These are phyloP conservation scores for Crossocerus cetratus DNA, from an alignment of 2,888 invertebrate genomes.

Conservation along the genomic window DNA sequence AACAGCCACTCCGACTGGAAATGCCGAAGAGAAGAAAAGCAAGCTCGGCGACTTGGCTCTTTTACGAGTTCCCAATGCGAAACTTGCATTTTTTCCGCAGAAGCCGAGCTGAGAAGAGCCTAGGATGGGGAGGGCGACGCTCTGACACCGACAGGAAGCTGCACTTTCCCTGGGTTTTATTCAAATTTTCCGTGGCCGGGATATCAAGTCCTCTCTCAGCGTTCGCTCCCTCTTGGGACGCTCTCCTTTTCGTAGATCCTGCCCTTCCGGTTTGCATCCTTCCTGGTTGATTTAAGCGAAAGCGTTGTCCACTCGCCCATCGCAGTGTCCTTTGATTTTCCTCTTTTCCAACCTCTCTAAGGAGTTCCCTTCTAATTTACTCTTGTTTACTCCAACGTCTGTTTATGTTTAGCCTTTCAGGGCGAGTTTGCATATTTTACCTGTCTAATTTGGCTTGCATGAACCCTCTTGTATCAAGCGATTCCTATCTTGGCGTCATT, in stretches of 20 bases:
- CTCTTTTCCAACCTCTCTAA: too few species aligned
- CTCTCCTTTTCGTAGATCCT: constrained; percentile 9
- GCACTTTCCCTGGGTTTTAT: constrained; percentile 40
- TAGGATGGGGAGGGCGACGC: constrained; percentile 3
- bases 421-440: too few species aligned
- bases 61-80: constrained; percentile 50
- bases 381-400: too few species aligned
- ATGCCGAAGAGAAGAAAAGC: constrained; percentile 33
- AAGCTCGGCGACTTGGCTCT: constrained; percentile 24
- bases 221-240: constrained; percentile 9
- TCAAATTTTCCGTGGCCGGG: constrained; percentile 47
- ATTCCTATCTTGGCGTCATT: too few species aligned
- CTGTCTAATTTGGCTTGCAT: too few species aligned
- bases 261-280: constrained; percentile 9
- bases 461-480: too few species aligned
- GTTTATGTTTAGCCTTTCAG: too few species aligned
- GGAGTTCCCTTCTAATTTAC: too few species aligned
- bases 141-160: constrained; percentile 12
- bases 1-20: constrained; percentile 29
- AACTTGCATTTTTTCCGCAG: constrained; percentile 50
- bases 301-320: not conserved
- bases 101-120: not conserved
- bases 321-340: not conserved
- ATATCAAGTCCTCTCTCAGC: constrained; percentile 23
- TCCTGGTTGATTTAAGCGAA: constrained; percentile 20